Base-by-base conservation (phyloP, 2,888 invertebrate species). In the Rhamphomyia laevipes region DNA sequence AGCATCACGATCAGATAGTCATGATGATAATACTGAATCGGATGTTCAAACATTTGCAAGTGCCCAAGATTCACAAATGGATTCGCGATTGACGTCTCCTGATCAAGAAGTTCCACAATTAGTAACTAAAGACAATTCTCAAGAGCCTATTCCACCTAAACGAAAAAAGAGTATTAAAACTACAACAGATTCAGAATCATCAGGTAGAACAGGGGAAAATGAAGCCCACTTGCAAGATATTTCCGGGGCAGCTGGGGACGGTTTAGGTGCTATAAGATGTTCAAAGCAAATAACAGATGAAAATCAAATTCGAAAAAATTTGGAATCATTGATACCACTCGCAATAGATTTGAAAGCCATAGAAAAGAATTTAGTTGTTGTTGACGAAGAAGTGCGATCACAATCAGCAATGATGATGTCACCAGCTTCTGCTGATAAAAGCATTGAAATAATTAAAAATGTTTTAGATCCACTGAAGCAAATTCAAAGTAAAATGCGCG, bases 321-420 rank as follows among this genome's bases (percentile, higher is more conserved):
- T 75, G 2, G 61, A 70, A 45, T 64, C 68, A 10, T 58, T 76
- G 2, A 50, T 70, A 4, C 68, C 68, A 0, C 45, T 70, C 35
- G 68, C 67, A 0, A 70, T 67, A 53, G 62, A 70, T 21, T 64
- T 77, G 11, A 66, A 68, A 48, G 68, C 71, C 15, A 71, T 78
- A 16, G 73, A 75, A 51, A 77, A 76, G 51, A 75, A 78, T 55
- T 65, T 84, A 49, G 73, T 73, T 51, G 73, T 74, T 1, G 79
- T 83, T 27, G 80, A 82, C 65, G 74, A 77, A 55, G 81, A 83
- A 64, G 76, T 83, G 9, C 68, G 78, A 41, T 66, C 78, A 4
- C 80, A 82, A 62, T 79, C 82, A 10, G 76, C 78, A 44, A 68
- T 79, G 52, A 81, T 83, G 76, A 77, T 82, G 59, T 77, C 81